These are phyloP conservation scores for Argyrosomus regius DNA, from an alignment of 2,797 vertebrate genomes.

Conservation along the genomic window DNA sequence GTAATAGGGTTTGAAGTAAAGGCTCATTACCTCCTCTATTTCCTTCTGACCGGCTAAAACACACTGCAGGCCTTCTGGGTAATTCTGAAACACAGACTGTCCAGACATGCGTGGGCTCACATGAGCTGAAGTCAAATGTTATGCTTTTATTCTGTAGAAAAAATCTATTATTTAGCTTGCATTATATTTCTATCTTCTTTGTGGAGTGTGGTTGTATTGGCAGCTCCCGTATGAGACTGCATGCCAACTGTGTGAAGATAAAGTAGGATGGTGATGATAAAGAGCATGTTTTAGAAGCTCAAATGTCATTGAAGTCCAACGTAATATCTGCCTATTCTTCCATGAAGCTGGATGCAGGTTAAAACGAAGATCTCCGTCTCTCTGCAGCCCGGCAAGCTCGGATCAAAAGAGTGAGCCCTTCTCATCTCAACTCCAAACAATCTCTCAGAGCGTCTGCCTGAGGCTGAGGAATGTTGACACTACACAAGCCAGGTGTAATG, in stretches of 20 bases:
- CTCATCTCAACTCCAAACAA: constrained; percentile 42
- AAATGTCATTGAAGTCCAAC: constrained; percentile 11
- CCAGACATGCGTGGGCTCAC: constrained; percentile 12
- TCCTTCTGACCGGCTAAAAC: constrained; percentile 22
- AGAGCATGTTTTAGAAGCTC: background rate
- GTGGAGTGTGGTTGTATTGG: background rate
- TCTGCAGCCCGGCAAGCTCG: constrained; percentile 14
- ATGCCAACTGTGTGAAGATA: background rate
- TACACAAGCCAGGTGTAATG: constrained; percentile 60
- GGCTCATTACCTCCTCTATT: constrained; percentile 54
- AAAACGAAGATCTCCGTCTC: constrained; percentile 37
- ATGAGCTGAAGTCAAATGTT: constrained; percentile 15
- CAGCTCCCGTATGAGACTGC: background rate
- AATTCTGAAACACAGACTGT: constrained; percentile 8
- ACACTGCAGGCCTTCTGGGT: constrained; percentile 34
- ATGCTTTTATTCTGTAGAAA: background rate
- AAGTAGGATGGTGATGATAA: background rate
- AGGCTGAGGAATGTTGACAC: constrained; percentile 59
- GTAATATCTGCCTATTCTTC: constrained; percentile 17
- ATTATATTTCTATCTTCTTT: no score
- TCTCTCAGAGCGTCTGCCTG: constrained; percentile 28
- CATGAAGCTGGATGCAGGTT: constrained; percentile 37
- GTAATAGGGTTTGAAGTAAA: constrained; percentile 57
- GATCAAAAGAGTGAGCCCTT: constrained; percentile 39
- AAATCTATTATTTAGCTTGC: background rate